A percentile compares a stretch with the other conserved stretches of the same genome.
Evolutionary conservation across 2,113 vertebrate species (phyloP).

Genomic region (Dasyurus viverrinus): DNA sequence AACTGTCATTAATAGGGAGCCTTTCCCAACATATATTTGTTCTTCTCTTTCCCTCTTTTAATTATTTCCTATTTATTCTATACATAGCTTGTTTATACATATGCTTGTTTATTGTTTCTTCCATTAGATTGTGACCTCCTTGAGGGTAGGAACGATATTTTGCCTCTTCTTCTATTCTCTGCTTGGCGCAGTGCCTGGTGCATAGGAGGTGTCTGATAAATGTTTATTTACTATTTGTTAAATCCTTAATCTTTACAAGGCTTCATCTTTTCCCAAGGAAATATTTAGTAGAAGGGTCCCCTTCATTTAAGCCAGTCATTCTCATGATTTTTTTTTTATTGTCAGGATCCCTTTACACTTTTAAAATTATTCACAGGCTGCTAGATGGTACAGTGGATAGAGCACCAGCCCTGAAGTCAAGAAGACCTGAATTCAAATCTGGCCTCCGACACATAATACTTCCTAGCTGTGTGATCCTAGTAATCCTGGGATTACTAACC

Average conservation of each 20-base stretch:
- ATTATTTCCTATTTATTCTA: not conserved
- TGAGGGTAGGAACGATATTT: not conserved
- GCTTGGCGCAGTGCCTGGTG: not conserved
- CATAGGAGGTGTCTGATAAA: not conserved
- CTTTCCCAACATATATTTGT: not conserved
- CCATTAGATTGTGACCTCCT: not conserved
- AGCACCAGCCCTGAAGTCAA: no score
- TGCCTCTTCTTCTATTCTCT: not conserved
- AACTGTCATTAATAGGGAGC: not conserved
- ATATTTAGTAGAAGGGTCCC: not conserved
- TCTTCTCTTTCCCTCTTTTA: not conserved
- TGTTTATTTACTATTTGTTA: not conserved
- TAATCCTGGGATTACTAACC: no score
- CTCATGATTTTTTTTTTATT: not conserved
- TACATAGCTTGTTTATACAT: not conserved
- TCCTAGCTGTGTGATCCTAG: no score
- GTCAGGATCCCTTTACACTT: not conserved
- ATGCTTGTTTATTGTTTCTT: not conserved
- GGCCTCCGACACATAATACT: no score
- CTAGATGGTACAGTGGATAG: no score
- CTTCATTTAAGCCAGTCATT: not conserved
- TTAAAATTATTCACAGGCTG: not conserved
- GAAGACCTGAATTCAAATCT: no score
- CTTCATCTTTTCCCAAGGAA: not conserved
- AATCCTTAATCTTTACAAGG: not conserved